phyloP scores from a whole-genome alignment of 1,140 invertebrate species.

The Micrasema minimum region DNA sequence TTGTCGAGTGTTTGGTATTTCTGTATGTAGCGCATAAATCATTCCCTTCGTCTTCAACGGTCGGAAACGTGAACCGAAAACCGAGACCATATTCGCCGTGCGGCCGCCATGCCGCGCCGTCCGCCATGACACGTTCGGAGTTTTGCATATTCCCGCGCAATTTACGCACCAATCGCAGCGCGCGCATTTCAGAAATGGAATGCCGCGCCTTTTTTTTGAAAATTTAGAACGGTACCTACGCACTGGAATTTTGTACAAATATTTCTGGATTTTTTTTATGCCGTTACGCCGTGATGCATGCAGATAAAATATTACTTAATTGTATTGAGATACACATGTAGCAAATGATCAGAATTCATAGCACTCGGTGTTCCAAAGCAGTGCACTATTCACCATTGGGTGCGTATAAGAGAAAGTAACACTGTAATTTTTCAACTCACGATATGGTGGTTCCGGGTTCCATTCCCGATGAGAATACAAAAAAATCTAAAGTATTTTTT shows the following conservation, averaged over 20 bases:
- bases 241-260: neutral
- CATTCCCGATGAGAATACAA: too few relatives aligned
- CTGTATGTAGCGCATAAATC: slow-evolving; percentile 36
- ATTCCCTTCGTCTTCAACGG: slow-evolving; percentile 24
- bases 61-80: slow-evolving; percentile 23
- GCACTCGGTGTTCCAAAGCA: too few relatives aligned
- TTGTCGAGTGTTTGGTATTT: neutral
- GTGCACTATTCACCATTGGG: too few relatives aligned
- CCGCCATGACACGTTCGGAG: neutral
- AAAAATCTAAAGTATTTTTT: too few relatives aligned
- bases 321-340: too few relatives aligned
- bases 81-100: slow-evolving; percentile 7
- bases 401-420: too few relatives aligned
- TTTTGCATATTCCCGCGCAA: slow-evolving; percentile 20
- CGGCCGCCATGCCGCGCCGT: neutral
- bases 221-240: slow-evolving; percentile 2
- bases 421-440: too few relatives aligned
- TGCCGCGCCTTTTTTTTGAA: slow-evolving; percentile 21
- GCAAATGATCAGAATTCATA: too few relatives aligned
- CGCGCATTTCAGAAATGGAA: slow-evolving; percentile 10
- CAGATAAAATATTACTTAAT: too few relatives aligned
- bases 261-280: neutral
- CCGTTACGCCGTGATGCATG: too few relatives aligned
- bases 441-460: too few relatives aligned
- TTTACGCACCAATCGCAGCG: slow-evolving; percentile 24